Evolutionary conservation across 2,888 invertebrate species (phyloP).

Genomic region (Osmoderma eremita): DNA sequence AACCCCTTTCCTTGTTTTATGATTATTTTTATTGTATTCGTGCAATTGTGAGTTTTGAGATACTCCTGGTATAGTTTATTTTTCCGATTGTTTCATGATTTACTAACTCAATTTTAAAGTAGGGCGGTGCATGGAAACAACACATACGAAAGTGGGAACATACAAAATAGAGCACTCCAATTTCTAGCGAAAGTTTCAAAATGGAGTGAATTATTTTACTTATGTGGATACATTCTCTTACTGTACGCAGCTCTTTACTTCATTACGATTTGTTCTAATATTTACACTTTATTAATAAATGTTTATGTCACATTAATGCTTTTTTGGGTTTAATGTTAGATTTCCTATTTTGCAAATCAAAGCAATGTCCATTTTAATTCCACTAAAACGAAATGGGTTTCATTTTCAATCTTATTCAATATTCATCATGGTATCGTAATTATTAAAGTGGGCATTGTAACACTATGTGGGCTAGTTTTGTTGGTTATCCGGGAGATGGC

Average conservation of each 20-base stretch:
- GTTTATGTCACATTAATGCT: slow-evolving; percentile 65
- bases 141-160: not conserved
- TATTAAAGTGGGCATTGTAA: slow-evolving; percentile 56
- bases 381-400: not conserved
- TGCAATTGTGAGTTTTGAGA: slow-evolving; percentile 34
- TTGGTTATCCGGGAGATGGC: slow-evolving; percentile 61
- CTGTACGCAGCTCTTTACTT: slow-evolving; percentile 53
- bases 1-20: slow-evolving; percentile 17
- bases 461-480: slow-evolving; percentile 61
- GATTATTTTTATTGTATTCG: slow-evolving; percentile 8
- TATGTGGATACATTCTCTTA: slow-evolving; percentile 49
- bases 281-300: slow-evolving; percentile 65
- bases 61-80: slow-evolving; percentile 13
- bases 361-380: slow-evolving; percentile 44
- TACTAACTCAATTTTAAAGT: slow-evolving; percentile 39
- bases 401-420: too few species aligned
- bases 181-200: slow-evolving; percentile 49
- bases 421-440: too few species aligned
- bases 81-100: slow-evolving; percentile 31
- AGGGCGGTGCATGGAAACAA: slow-evolving; percentile 42
- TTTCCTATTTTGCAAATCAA: slow-evolving; percentile 58
- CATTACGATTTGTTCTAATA: slow-evolving; percentile 60
- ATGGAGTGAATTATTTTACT: slow-evolving; percentile 46
- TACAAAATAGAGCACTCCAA: slow-evolving; percentile 40
- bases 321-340: slow-evolving; percentile 64